Evolutionary conservation across 2,113 vertebrate species (phyloP).

Genomic region (Oceanodroma tethys): DNA sequence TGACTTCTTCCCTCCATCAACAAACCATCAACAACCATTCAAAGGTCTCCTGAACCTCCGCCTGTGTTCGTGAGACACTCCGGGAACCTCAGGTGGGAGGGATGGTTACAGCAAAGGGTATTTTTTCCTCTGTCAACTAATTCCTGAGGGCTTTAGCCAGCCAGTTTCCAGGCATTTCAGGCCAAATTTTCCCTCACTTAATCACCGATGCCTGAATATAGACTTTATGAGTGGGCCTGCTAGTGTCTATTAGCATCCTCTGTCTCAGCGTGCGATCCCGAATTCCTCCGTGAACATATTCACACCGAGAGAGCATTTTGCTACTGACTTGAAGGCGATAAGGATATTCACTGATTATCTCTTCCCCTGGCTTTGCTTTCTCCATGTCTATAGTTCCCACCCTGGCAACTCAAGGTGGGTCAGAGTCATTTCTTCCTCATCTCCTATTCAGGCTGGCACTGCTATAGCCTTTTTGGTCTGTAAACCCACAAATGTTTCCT

Average conservation of each 20-base stretch:
- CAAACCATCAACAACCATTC: not conserved
- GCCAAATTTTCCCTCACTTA: not conserved
- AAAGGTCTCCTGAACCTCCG: not conserved
- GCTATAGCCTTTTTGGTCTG: not conserved
- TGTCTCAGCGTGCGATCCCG: not conserved
- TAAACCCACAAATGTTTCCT: not conserved
- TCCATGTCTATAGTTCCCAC: not conserved
- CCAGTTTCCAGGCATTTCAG: not conserved
- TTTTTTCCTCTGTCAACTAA: not conserved
- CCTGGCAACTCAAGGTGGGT: not conserved
- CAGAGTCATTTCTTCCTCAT: not conserved
- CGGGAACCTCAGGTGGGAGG: not conserved
- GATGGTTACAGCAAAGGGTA: not conserved
- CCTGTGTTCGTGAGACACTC: fast-evolving
- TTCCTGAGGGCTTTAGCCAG: not conserved
- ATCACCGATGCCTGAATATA: not conserved
- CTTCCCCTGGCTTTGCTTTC: not conserved
- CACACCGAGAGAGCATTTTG: not conserved
- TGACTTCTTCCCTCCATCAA: not conserved
- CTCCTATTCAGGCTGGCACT: not conserved
- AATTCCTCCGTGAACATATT: not conserved
- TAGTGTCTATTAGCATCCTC: not conserved
- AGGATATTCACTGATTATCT: not conserved
- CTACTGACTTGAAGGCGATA: not conserved
- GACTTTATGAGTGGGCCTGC: not conserved